These are phyloP conservation scores for Andrena fulva DNA, from an alignment of 2,888 invertebrate genomes.

Conservation along the genomic window DNA sequence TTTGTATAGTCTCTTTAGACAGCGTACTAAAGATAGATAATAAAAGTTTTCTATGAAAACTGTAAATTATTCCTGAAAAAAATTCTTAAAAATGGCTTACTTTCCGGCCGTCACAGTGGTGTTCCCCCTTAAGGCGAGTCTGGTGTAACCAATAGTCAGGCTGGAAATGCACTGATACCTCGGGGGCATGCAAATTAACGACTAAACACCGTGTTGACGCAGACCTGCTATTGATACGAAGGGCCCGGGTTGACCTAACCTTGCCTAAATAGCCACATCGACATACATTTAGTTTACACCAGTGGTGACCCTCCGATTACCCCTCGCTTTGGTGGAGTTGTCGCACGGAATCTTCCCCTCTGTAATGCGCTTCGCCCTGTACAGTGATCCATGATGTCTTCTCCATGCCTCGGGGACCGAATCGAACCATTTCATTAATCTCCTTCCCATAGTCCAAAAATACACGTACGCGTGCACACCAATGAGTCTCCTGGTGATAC, in stretches of 20 bases:
- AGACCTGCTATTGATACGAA: conserved; percentile 65
- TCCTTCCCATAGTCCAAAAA: not conserved
- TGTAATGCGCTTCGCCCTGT: conserved; percentile 6
- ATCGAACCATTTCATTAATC: not conserved
- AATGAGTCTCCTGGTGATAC: not conserved
- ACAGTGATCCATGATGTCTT: not conserved
- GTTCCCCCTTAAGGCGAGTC: conserved; percentile 17
- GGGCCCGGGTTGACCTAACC: conserved; percentile 47
- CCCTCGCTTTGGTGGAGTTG: conserved; percentile 30
- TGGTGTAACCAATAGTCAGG: conserved; percentile 50
- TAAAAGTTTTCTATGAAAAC: too few relatives aligned
- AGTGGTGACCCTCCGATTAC: conserved; percentile 41
- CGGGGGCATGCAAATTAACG: conserved; percentile 71
- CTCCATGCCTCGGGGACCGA: not conserved
- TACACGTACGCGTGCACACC: not conserved
- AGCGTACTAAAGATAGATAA: too few relatives aligned
- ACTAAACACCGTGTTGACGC: conserved; percentile 68
- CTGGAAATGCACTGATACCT: conserved; percentile 59
- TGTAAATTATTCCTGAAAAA: too few relatives aligned
- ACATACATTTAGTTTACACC: conserved; percentile 59
- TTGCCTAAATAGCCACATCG: conserved; percentile 51
- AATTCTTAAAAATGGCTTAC: too few relatives aligned
- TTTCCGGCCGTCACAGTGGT: too few relatives aligned
- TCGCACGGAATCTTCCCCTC: conserved; percentile 21
- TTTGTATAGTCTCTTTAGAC: too few relatives aligned